Conservation (phyloP, 2,113 vertebrate species). For the Amblyopsis rosae region DNA sequence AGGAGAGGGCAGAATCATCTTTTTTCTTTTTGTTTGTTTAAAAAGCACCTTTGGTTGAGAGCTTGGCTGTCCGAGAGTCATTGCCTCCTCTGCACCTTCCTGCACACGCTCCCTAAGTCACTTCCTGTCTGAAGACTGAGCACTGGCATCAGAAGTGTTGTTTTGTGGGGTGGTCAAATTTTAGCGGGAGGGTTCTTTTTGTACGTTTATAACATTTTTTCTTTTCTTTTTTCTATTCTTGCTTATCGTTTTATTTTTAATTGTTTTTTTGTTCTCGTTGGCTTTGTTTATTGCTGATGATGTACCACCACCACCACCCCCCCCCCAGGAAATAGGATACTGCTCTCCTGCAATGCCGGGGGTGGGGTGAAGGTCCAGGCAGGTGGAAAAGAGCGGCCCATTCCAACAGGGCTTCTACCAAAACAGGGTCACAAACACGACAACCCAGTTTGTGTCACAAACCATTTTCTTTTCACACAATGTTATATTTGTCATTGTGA, state of each 20-base stretch:
- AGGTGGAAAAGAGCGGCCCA: not conserved
- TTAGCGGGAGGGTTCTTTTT: conserved; percentile 27
- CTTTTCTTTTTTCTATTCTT: conserved; percentile 48
- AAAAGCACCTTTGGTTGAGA: conserved; percentile 66
- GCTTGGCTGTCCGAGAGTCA: conserved; percentile 27
- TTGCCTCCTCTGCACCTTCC: conserved; percentile 69
- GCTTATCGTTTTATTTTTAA: conserved; percentile 44
- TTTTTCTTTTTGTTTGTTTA: not conserved
- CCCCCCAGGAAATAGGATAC: conserved; percentile 31
- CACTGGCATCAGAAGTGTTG: conserved; percentile 18
- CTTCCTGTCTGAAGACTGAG: conserved; percentile 52
- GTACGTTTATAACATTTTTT: conserved; percentile 25
- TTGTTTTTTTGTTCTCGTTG: conserved; percentile 30
- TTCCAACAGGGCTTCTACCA: conserved; percentile 30
- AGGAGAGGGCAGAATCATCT: conserved; percentile 30
- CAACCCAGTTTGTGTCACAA: not conserved
- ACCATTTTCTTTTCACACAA: conserved; percentile 1
- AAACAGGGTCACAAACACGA: not conserved
- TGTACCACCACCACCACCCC: conserved; percentile 25
- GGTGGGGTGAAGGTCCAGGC: not conserved
- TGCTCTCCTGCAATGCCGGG: conserved; percentile 10
- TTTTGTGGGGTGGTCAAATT: not conserved
- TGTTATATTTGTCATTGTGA: too few species aligned
- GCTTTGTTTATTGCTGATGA: conserved; percentile 53
- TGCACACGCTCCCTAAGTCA: conserved; percentile 55